A percentile compares a stretch with the other conserved stretches of the same genome.
These are phyloP conservation scores for Clangula hyemalis DNA, from an alignment of 2,797 vertebrate species.

Conservation along the genomic window DNA sequence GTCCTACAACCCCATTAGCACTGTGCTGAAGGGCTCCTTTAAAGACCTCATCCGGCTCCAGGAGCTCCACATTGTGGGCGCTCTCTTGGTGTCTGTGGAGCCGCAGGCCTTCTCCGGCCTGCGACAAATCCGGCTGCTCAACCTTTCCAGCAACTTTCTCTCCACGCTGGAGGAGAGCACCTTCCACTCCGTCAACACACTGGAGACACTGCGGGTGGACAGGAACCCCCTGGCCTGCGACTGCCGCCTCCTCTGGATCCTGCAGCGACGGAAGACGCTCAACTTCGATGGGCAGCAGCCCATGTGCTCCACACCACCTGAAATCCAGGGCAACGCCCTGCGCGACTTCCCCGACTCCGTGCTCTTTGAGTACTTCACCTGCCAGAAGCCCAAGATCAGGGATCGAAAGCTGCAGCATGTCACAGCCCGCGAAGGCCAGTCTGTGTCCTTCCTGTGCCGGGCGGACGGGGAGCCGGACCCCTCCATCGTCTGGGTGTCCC, in stretches of 20 bases:
- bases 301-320: conserved; percentile 86
- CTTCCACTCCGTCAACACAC: conserved; percentile 93
- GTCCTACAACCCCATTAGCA: conserved; percentile 93
- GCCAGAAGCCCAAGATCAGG: conserved; percentile 94
- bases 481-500: conserved; percentile 94
- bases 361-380: conserved; percentile 97
- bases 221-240: conserved; percentile 95
- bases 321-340: conserved; percentile 91
- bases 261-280: conserved; percentile 94
- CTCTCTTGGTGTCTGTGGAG: conserved; percentile 87
- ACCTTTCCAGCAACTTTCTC: conserved; percentile 91
- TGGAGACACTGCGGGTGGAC: conserved; percentile 93
- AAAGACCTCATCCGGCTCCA: conserved; percentile 90
- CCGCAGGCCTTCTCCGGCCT: conserved; percentile 91
- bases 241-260: conserved; percentile 96
- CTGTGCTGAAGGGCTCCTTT: conserved; percentile 90
- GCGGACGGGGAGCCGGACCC: conserved; percentile 94
- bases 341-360: conserved; percentile 89
- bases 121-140: conserved; percentile 93
- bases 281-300: conserved; percentile 92
- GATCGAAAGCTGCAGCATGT: conserved; percentile 93
- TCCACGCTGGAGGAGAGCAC: conserved; percentile 91
- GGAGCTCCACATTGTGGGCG: conserved; percentile 92
- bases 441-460: conserved; percentile 90
- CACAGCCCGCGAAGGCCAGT: conserved; percentile 87